Evolutionary conservation across 2,113 vertebrate genomes (phyloP), one percentile per base, ranked within the genome.

Genomic region (Ammodramus savannarum): DNA sequence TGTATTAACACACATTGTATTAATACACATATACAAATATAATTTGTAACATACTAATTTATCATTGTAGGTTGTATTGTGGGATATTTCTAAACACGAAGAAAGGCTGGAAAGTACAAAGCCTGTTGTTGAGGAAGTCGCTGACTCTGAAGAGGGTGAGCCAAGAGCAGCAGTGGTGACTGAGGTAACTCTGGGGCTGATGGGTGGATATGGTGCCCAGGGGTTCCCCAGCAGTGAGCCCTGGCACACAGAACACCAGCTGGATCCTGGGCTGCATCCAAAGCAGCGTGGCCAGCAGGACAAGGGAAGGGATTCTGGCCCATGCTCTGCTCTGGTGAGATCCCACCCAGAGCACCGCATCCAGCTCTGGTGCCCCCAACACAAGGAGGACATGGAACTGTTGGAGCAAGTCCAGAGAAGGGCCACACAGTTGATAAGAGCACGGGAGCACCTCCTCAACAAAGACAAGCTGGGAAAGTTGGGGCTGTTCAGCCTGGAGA

Each of bases 41-140:
- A 75, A 87, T 74, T 72, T 1, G 0, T 55, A 89, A 67, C 44
- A 31, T 31, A 58, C 21, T 73, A 2, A 29, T 82, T 86, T 96
- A 48, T 93, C 20, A 51, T 87, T 85, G 26, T 85, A 99, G 99
- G 75, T 99, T 38, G 97, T 98, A 74, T 75, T 99, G 41, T 99
- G 99, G 99, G 98, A 99, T 91, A 98, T 99, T 90, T 98, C 98
- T 7, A 86, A 97, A 39, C 92, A 99, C 5, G 90, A 97, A 54
- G 91, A 97, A 3, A 97, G 91, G 57, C 96, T 99, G 72, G 96
- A 97, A 87, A 98, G 86, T 48, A 67, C 94, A 22, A 97, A 97
- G 48, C 36, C 93, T 1, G 86, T 89, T 25, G 55, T 94, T 31
- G 67, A 91, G 19, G 88, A 83, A 76, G 13, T 5, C 16, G 17